These are phyloP conservation scores for Prinia subflava DNA, from an alignment of 2,113 vertebrate genomes.

Conservation along the genomic window DNA sequence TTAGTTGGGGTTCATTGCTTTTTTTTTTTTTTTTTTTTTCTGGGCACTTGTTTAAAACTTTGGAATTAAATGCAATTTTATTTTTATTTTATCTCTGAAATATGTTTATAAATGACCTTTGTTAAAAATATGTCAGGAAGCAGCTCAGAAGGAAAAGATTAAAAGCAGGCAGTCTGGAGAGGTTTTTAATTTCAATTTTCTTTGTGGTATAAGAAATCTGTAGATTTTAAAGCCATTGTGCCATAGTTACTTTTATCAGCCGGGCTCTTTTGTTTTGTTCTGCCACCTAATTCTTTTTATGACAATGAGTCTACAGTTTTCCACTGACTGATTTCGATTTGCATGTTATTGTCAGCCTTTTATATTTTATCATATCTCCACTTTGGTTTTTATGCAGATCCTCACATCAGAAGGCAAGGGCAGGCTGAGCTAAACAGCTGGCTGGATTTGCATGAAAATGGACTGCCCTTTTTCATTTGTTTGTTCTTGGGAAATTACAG, in stretches of 20 bases:
- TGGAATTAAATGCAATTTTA: conserved; percentile 9
- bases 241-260: conserved; percentile 70
- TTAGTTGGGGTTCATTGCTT: neutral
- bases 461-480: conserved; percentile 73
- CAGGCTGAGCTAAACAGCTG: conserved; percentile 78
- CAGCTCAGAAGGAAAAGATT: conserved; percentile 54
- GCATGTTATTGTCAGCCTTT: conserved; percentile 75
- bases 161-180: conserved; percentile 64
- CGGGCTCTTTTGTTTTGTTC: conserved; percentile 73
- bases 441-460: conserved; percentile 81
- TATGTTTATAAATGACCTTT: conserved; percentile 66
- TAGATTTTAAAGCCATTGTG: conserved; percentile 57
- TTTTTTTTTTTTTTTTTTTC: too few relatives aligned
- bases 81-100: conserved; percentile 56
- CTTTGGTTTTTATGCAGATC: conserved; percentile 78
- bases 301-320: conserved; percentile 71
- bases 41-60: conserved; percentile 47
- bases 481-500: conserved; percentile 79
- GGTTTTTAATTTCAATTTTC: conserved; percentile 64
- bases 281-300: conserved; percentile 81
- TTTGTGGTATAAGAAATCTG: conserved; percentile 40
- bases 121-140: conserved; percentile 59
- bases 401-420: conserved; percentile 71
- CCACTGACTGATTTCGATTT: conserved; percentile 74
- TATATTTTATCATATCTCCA: conserved; percentile 72